Percentiles rank a stretch among this genome's conserved stretches.
These are phyloP conservation scores for Esox niger DNA, from an alignment of 2,113 vertebrate genomes.

Conservation along the genomic window DNA sequence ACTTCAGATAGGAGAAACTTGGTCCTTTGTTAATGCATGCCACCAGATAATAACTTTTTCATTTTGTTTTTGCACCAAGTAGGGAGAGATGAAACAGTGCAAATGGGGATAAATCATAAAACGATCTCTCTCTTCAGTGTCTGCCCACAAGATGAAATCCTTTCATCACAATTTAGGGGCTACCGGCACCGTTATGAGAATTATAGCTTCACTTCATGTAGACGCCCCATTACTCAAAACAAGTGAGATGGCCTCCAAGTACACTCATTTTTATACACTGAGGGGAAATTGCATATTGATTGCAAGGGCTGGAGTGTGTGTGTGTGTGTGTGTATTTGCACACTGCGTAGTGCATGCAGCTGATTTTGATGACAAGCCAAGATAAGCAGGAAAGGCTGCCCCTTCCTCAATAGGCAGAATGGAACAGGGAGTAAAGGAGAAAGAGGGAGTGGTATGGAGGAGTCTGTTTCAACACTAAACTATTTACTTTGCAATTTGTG, in stretches of 20 bases:
- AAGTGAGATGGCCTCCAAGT: slow-evolving; percentile 43
- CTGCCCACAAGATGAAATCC: slow-evolving; percentile 58
- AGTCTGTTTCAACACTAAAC: slow-evolving; percentile 73
- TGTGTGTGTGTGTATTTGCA: slow-evolving; percentile 25
- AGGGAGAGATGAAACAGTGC: slow-evolving; percentile 45
- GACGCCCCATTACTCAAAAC: slow-evolving; percentile 63
- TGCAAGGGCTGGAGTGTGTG: slow-evolving; percentile 46
- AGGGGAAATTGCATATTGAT: slow-evolving; percentile 75
- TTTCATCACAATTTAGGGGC: slow-evolving; percentile 69
- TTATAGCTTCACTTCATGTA: slow-evolving; percentile 61
- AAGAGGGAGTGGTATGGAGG: slow-evolving; percentile 50
- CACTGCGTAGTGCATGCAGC: slow-evolving; percentile 10
- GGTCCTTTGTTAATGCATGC: too few relatives aligned
- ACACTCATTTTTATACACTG: slow-evolving; percentile 44
- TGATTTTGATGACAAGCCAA: slow-evolving; percentile 43
- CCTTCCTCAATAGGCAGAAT: slow-evolving; percentile 6
- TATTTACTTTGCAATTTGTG: slow-evolving; percentile 81
- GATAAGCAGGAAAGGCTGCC: slow-evolving; percentile 3
- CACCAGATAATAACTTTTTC: too few relatives aligned
- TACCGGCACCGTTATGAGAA: slow-evolving; percentile 57
- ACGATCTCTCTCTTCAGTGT: slow-evolving; percentile 26
- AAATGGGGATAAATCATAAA: slow-evolving; percentile 46
- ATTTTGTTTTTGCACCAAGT: too few relatives aligned
- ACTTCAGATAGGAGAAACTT: too few relatives aligned
- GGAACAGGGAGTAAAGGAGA: slow-evolving; percentile 44